Evolutionary conservation across 2,113 vertebrate species (phyloP).

Genomic region (Rhegmatorhina hoffmannsi): DNA sequence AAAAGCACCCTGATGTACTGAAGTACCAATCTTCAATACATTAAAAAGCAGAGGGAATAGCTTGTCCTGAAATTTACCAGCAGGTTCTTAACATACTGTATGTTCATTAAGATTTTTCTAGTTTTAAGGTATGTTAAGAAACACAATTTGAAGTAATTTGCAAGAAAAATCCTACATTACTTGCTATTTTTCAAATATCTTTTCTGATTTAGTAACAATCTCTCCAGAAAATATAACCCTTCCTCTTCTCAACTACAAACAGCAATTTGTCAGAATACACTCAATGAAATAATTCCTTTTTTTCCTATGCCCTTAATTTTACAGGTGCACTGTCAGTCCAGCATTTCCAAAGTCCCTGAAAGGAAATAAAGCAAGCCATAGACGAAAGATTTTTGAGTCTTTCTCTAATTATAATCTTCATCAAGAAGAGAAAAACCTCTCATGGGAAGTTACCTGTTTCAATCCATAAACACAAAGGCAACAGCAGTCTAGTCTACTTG

Average conservation of each 20-base stretch:
- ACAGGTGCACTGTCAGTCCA: neutral
- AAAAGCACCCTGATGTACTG: neutral
- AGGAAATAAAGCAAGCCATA: neutral
- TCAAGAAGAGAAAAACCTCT: neutral
- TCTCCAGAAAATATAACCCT: neutral
- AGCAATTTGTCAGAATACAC: neutral
- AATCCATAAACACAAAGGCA: neutral
- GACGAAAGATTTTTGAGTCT: neutral
- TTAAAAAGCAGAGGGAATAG: neutral
- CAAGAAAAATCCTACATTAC: neutral
- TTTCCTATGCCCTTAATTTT: neutral
- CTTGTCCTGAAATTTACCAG: neutral
- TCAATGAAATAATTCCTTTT: neutral
- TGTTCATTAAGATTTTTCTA: neutral
- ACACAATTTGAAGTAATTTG: neutral
- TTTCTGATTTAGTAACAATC: neutral
- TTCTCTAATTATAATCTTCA: neutral
- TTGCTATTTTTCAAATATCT: neutral
- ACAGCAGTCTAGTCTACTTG: neutral
- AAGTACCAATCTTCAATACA: neutral
- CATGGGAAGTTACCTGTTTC: neutral
- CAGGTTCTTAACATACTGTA: neutral
- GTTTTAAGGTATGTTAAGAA: neutral
- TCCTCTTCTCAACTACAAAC: neutral
- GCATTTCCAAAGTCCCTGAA: neutral